These are phyloP conservation scores for Papilio dardanus DNA, from an alignment of 1,140 invertebrate species.

Conservation along the genomic window DNA sequence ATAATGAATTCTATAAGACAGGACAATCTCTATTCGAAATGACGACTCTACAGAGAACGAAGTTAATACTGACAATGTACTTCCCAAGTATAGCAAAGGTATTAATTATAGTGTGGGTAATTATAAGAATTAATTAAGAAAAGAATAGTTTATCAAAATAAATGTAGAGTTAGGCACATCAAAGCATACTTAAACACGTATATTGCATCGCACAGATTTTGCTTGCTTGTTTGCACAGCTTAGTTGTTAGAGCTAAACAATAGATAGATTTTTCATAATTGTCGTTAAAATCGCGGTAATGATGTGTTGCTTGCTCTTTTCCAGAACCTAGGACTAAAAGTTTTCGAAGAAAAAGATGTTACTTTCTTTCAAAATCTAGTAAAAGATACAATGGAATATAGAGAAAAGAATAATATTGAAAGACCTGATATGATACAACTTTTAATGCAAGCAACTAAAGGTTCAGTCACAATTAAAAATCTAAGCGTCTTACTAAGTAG, in stretches of 20 bases:
- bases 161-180: no score
- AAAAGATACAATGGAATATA: constrained; percentile 56
- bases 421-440: constrained; percentile 79
- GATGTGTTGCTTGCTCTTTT: no score
- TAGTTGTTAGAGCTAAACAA: no score
- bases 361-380: constrained; percentile 68
- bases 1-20: constrained; percentile 81
- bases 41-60: constrained; percentile 43
- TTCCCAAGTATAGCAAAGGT: constrained; percentile 16
- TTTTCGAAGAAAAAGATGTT: constrained; percentile 49
- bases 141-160: no score
- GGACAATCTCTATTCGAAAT: constrained; percentile 69
- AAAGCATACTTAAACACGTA: no score
- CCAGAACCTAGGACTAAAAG: constrained; percentile 41
- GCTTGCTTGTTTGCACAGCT: no score
- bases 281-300: no score
- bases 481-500: no score
- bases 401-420: constrained; percentile 68
- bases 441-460: constrained; percentile 74
- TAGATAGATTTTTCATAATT: no score
- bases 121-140: no score
- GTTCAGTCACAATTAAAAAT: constrained; percentile 42
- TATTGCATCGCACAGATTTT: no score
- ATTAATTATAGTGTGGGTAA: no score
- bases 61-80: not conserved